phyloP scores from a whole-genome alignment of 2,888 invertebrate genomes.

The Drosophila hamatofila region DNA sequence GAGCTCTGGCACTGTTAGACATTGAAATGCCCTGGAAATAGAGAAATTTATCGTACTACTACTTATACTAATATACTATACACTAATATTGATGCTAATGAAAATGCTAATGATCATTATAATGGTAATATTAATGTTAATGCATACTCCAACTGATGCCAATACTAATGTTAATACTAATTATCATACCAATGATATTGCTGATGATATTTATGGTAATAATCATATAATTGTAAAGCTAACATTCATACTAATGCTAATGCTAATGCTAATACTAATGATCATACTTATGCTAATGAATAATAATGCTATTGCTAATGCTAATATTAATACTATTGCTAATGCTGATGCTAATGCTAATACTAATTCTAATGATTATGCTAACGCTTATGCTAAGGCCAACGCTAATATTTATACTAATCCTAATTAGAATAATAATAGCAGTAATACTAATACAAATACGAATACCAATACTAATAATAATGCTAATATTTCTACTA shows the following conservation, averaged over 20 bases:
- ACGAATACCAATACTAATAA: background rate
- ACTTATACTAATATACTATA: background rate
- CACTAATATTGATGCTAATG: background rate
- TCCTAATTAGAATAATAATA: too few relatives aligned
- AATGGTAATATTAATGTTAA: background rate
- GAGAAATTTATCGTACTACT: background rate
- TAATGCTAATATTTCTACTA: too few relatives aligned
- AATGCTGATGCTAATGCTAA: background rate
- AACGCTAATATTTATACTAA: background rate
- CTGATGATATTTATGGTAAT: background rate
- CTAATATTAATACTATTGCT: background rate
- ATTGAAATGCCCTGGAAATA: slow-evolving; percentile 13
- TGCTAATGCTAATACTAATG: background rate
- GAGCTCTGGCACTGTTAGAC: background rate
- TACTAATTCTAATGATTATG: background rate
- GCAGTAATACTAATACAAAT: too few relatives aligned
- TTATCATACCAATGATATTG: too few relatives aligned
- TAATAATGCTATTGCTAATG: background rate
- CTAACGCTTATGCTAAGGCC: background rate
- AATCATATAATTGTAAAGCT: background rate
- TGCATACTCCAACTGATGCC: background rate
- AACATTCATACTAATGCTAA: background rate
- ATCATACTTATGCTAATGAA: background rate
- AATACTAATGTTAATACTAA: background rate
- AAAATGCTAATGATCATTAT: background rate